phyloP scores from a whole-genome alignment of 2,113 vertebrate species.

The Triplophysa rosa region DNA sequence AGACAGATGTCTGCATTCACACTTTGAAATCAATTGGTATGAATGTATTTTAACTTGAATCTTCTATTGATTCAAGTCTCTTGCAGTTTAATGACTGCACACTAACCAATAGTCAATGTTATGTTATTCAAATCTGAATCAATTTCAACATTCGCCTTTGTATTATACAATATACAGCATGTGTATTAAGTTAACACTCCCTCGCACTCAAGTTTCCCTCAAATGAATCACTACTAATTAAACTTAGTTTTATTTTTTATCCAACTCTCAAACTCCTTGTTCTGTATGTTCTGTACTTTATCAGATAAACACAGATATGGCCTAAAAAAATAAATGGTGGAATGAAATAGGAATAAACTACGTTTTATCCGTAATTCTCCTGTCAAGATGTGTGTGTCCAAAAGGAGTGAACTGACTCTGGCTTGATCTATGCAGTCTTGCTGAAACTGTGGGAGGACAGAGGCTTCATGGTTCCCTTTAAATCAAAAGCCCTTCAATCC shows the following conservation, averaged over 20 bases:
- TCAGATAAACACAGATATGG: conserved; percentile 21
- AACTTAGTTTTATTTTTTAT: conserved; percentile 12
- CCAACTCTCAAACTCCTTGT: not conserved
- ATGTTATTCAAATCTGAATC: not conserved
- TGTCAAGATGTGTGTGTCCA: conserved; percentile 34
- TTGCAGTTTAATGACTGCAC: not conserved
- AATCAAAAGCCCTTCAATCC: conserved; percentile 19
- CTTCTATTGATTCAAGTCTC: not conserved
- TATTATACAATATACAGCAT: not conserved
- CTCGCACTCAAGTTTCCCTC: not conserved
- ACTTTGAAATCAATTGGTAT: not conserved
- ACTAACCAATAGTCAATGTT: not conserved
- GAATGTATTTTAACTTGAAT: not conserved
- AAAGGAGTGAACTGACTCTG: conserved; percentile 2
- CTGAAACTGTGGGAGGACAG: conserved; percentile 16
- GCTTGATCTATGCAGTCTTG: conserved; percentile 3
- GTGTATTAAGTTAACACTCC: not conserved
- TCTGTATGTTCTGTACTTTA: conserved; percentile 23
- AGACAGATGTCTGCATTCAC: not conserved
- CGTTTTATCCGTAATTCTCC: conserved; percentile 19
- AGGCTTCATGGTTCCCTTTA: conserved; percentile 16
- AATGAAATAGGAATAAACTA: conserved; percentile 31
- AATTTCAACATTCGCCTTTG: not conserved
- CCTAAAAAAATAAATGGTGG: conserved; percentile 18
- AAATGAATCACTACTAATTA: not conserved